These are phyloP conservation scores for Antrozous pallidus DNA, from an alignment of 2,797 vertebrate species.

Conservation along the genomic window DNA sequence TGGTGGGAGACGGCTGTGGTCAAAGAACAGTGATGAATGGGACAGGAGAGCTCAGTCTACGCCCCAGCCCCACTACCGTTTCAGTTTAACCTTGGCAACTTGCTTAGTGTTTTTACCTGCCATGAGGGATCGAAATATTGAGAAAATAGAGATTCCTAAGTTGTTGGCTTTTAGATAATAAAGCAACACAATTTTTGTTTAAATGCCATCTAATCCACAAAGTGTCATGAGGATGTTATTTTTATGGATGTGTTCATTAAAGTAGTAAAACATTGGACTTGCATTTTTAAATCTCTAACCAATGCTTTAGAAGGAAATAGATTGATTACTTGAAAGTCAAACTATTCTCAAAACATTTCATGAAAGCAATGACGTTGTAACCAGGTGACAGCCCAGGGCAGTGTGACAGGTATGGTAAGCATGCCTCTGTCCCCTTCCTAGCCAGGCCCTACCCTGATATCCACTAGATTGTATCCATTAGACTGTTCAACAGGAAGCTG, in stretches of 20 bases:
- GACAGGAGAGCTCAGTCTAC: neutral
- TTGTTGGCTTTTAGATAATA: neutral
- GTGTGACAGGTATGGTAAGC: neutral
- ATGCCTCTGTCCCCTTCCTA: neutral
- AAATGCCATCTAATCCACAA: neutral
- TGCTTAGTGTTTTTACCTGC: neutral
- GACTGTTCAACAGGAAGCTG: neutral
- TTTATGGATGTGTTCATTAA: neutral
- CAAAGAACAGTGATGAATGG: neutral
- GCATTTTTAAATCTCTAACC: neutral
- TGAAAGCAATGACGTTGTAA: neutral
- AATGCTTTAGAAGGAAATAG: neutral
- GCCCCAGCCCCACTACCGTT: too few relatives aligned
- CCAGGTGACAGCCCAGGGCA: rapidly evolving
- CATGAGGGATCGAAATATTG: neutral
- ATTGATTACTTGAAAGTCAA: neutral
- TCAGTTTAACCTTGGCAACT: neutral
- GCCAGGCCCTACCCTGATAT: neutral
- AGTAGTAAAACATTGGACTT: neutral
- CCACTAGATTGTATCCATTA: neutral
- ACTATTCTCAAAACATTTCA: neutral
- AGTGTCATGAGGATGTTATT: neutral
- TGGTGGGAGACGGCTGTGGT: neutral
- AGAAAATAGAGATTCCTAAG: neutral
- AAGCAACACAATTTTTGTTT: neutral